Evolutionary conservation across 2,888 invertebrate genomes (phyloP).

Genomic region (Laspeyria flexula): DNA sequence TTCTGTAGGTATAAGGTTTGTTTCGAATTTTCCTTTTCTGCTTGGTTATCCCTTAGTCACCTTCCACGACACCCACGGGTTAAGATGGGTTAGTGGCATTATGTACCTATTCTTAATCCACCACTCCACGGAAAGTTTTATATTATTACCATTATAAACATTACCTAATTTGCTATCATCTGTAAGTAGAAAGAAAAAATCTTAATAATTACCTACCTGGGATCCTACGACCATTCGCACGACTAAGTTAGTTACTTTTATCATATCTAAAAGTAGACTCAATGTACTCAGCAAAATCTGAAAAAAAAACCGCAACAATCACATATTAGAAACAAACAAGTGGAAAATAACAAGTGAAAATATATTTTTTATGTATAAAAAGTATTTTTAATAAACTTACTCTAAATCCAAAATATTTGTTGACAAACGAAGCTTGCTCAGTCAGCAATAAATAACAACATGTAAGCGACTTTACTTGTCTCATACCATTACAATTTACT

Average conservation of each 20-base stretch:
- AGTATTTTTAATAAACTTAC: slow-evolving; percentile 63
- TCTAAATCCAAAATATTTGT: slow-evolving; percentile 70
- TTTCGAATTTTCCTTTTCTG: too few species aligned
- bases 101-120: too few species aligned
- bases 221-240: slow-evolving; percentile 59
- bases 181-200: background rate
- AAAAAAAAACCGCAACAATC: too few species aligned
- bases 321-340: too few species aligned
- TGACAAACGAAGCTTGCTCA: slow-evolving; percentile 69
- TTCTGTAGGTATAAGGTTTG: too few species aligned
- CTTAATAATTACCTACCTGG: slow-evolving; percentile 59
- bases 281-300: slow-evolving; percentile 70
- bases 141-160: too few species aligned
- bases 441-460: slow-evolving; percentile 67
- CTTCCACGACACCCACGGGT: too few species aligned
- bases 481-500: slow-evolving; percentile 20
- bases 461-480: slow-evolving; percentile 54
- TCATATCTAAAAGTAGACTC: slow-evolving; percentile 69
- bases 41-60: too few species aligned
- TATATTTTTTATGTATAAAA: too few species aligned
- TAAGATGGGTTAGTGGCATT: too few species aligned
- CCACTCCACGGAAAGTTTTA: too few species aligned
- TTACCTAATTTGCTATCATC: too few species aligned
- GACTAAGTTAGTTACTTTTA: slow-evolving; percentile 64
- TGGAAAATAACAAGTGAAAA: background rate